phyloP scores from a whole-genome alignment of 2,888 invertebrate genomes.

The Phyllotreta cruciferae region DNA sequence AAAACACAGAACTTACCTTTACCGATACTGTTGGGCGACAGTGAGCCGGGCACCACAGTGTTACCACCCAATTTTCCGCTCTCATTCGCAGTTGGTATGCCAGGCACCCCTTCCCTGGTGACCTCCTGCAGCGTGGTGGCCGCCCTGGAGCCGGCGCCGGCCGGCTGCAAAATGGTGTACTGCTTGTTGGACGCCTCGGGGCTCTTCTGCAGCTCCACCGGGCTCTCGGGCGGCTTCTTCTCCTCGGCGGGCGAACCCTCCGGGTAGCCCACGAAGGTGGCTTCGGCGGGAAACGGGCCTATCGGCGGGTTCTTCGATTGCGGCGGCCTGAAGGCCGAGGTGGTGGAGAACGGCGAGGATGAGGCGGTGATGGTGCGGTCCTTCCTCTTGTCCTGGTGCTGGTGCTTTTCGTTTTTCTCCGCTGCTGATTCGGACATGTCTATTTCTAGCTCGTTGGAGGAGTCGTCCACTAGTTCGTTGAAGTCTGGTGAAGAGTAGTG shows the following conservation, averaged over 20 bases:
- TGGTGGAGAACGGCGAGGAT: constrained; percentile 68
- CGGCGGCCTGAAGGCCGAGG: constrained; percentile 81
- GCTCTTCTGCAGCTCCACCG: constrained; percentile 53
- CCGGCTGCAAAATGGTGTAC: constrained; percentile 87
- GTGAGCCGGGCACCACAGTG: constrained; percentile 60
- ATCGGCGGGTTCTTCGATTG: constrained; percentile 57
- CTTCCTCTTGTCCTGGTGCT: constrained; percentile 62
- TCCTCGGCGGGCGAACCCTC: constrained; percentile 56
- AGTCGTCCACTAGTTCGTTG: constrained; percentile 78
- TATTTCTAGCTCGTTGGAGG: constrained; percentile 79
- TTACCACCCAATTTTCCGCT: constrained; percentile 45
- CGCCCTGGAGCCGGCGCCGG: constrained; percentile 79
- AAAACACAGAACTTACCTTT: constrained; percentile 73
- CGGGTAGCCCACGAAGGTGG: constrained; percentile 77
- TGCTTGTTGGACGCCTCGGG: constrained; percentile 72
- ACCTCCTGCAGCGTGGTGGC: constrained; percentile 81
- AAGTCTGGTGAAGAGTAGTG: constrained; percentile 77
- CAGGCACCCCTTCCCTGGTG: constrained; percentile 70
- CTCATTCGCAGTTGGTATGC: constrained; percentile 59
- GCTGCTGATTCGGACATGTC: constrained; percentile 76
- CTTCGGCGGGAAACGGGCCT: constrained; percentile 73
- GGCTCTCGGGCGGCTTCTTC: constrained; percentile 55
- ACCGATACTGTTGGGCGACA: constrained; percentile 79
- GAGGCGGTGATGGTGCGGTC: constrained; percentile 46
- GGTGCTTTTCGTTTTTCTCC: constrained; percentile 70